phyloP scores from a whole-genome alignment of 2,888 invertebrate genomes.

The Ophioninae sp. region DNA sequence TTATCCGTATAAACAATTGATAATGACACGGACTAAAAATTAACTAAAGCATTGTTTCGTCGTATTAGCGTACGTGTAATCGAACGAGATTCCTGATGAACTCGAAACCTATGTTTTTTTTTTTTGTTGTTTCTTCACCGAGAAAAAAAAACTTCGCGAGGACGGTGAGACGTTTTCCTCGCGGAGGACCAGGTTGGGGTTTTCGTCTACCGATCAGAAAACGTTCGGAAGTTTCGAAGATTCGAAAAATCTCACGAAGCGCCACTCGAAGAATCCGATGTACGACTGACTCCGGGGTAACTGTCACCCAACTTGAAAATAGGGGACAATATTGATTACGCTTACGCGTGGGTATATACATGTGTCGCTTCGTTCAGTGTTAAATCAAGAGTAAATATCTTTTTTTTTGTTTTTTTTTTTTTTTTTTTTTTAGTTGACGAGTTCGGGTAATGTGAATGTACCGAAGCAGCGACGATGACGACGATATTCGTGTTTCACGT shows the following conservation, averaged over 20 bases:
- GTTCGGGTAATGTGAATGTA: slow-evolving; percentile 30
- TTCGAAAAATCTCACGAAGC: slow-evolving; percentile 33
- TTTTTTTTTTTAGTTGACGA: slow-evolving; percentile 7
- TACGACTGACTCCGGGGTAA: slow-evolving; percentile 51
- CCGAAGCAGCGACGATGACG: slow-evolving; percentile 17
- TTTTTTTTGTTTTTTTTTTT: too few species aligned
- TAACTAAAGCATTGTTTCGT: background rate
- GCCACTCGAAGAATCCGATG: slow-evolving; percentile 45
- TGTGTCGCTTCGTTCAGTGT: too few species aligned
- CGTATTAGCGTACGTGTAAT: slow-evolving; percentile 29
- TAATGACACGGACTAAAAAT: too few species aligned
- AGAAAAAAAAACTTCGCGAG: slow-evolving; percentile 25
- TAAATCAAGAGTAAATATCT: slow-evolving; percentile 24
- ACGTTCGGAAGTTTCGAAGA: slow-evolving; percentile 8
- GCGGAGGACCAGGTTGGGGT: background rate
- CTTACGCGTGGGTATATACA: background rate
- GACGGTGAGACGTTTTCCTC: slow-evolving; percentile 7
- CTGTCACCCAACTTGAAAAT: slow-evolving; percentile 47
- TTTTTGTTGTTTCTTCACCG: slow-evolving; percentile 9
- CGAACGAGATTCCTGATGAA: slow-evolving; percentile 7
- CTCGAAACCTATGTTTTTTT: background rate
- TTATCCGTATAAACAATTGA: too few species aligned
- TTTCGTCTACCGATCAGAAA: slow-evolving; percentile 3
- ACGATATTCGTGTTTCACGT: background rate
- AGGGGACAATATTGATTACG: slow-evolving; percentile 1